Conservation (phyloP, 2,113 vertebrate species). For the Gadus macrocephalus region DNA sequence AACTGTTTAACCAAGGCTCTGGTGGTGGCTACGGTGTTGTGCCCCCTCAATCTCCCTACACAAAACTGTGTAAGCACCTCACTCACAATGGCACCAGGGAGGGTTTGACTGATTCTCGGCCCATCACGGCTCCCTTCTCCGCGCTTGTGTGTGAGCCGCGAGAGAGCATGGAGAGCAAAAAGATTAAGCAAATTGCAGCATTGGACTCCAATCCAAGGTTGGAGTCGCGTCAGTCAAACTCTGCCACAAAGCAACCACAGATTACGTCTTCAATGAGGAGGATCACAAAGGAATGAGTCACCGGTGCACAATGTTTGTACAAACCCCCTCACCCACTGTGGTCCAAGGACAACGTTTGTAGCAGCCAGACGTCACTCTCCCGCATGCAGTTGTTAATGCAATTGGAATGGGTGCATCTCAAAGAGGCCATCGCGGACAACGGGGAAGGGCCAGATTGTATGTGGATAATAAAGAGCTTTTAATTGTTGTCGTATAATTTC, state of each 20-base stretch:
- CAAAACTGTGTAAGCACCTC: conserved; percentile 35
- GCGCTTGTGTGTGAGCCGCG: background rate
- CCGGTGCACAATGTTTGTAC: conserved; percentile 22
- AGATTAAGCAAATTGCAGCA: background rate
- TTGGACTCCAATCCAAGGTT: background rate
- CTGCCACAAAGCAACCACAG: conserved; percentile 20
- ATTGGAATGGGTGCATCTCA: conserved; percentile 16
- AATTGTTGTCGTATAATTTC: too few species aligned
- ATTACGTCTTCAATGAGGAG: background rate
- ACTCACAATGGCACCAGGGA: conserved; percentile 18
- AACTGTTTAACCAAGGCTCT: conserved; percentile 31
- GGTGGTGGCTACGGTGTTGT: conserved; percentile 5
- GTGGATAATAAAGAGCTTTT: too few species aligned
- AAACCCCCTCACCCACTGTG: conserved; percentile 4
- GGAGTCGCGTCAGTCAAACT: conserved; percentile 57
- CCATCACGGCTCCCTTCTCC: background rate
- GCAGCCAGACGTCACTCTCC: conserved; percentile 24
- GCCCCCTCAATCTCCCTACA: background rate
- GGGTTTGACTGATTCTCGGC: conserved; percentile 55
- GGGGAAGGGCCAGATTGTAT: too few species aligned
- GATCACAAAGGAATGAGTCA: conserved; percentile 42
- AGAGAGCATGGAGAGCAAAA: background rate
- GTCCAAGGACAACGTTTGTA: background rate
- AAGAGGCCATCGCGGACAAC: background rate
- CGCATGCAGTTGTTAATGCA: conserved; percentile 49